Conservation (phyloP, 1,140 invertebrate genomes). For the Drosophila athabasca region DNA sequence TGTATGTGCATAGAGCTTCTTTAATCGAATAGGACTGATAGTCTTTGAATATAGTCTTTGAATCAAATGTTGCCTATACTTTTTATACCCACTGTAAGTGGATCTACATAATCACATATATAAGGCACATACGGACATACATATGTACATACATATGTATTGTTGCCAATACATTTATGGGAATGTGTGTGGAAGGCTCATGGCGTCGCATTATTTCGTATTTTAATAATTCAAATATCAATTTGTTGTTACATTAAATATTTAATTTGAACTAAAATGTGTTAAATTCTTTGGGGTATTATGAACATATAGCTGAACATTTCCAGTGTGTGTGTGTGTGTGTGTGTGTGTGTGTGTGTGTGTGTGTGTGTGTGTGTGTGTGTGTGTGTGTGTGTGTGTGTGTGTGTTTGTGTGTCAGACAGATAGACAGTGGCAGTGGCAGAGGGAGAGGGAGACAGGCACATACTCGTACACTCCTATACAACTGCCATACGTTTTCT, state of each 20-base stretch:
- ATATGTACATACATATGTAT: constrained; percentile 8
- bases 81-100: constrained; percentile 16
- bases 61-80: not conserved
- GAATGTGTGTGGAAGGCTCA: constrained; percentile 40
- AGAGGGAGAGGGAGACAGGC: constrained; percentile 1
- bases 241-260: constrained; percentile 82
- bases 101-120: constrained; percentile 14
- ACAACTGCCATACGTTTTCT: constrained; percentile 67
- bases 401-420: not conserved
- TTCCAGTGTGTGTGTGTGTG: constrained; percentile 5
- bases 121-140: constrained; percentile 15
- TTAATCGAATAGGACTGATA: too few species aligned
- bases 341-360: not conserved
- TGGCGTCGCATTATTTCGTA: constrained; percentile 77
- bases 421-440: not conserved
- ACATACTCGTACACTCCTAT: not conserved
- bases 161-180: constrained; percentile 16
- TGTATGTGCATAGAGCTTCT: too few species aligned
- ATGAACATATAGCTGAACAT: constrained; percentile 46
- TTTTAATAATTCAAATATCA: constrained; percentile 82
- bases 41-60: too few species aligned
- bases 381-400: constrained; percentile 1
- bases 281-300: constrained; percentile 81
- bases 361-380: not conserved
- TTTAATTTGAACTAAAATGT: constrained; percentile 82